A percentile compares a stretch with the other conserved stretches of the same genome.
These are phyloP conservation scores for Palaemon carinicauda DNA, from an alignment of 1,140 invertebrate genomes.

Conservation along the genomic window DNA sequence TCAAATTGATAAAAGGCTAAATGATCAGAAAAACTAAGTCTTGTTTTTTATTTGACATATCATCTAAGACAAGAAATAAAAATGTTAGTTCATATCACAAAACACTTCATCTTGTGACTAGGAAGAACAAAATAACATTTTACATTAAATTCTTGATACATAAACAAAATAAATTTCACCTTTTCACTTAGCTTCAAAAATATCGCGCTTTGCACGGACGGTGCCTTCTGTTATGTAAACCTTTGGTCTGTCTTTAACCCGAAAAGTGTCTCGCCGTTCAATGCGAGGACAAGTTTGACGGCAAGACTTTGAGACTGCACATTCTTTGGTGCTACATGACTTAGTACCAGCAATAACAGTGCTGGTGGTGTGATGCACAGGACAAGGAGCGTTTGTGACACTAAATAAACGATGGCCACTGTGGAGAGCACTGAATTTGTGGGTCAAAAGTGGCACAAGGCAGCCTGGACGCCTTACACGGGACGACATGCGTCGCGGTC, in stretches of 20 bases:
- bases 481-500: slow-evolving; percentile 9
- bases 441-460: slow-evolving; percentile 41
- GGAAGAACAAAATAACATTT: slow-evolving; percentile 50
- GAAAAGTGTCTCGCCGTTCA: slow-evolving; percentile 47
- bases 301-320: background rate
- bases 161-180: background rate
- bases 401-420: slow-evolving; percentile 13
- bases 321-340: slow-evolving; percentile 48
- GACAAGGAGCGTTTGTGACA: slow-evolving; percentile 8
- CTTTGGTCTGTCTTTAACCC: slow-evolving; percentile 55
- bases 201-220: slow-evolving; percentile 58
- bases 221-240: slow-evolving; percentile 60
- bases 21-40: background rate
- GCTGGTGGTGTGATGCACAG: slow-evolving; percentile 18
- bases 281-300: slow-evolving; percentile 5
- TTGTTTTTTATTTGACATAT: slow-evolving; percentile 40
- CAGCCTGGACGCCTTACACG: slow-evolving; percentile 24
- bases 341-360: slow-evolving; percentile 33
- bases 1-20: no score
- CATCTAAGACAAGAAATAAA: slow-evolving; percentile 21
- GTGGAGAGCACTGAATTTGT: slow-evolving; percentile 36
- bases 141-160: slow-evolving; percentile 16
- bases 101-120: slow-evolving; percentile 57
- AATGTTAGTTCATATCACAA: slow-evolving; percentile 55
- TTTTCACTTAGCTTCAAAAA: slow-evolving; percentile 59